Conservation (phyloP, 1,140 invertebrate genomes). For the Aphidius ervi region DNA sequence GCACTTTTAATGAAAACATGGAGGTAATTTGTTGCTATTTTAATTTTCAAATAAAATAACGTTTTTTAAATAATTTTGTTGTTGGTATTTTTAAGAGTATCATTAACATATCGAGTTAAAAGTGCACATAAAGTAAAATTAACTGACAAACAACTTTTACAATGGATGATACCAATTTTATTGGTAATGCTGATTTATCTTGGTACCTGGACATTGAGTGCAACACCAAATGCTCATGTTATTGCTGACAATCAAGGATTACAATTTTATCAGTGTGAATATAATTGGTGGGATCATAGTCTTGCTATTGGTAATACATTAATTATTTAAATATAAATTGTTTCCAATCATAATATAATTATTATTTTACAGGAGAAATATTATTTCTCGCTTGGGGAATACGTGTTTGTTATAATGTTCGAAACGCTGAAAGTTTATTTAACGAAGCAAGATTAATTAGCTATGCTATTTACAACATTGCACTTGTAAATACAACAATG, state of each 20-base stretch:
- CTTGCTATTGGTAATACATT: conserved; percentile 81
- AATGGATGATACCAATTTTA: conserved; percentile 87
- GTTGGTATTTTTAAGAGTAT: conserved; percentile 62
- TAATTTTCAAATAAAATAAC: background rate
- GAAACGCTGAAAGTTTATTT: conserved; percentile 87
- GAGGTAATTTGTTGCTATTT: conserved; percentile 53
- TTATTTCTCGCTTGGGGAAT: conserved; percentile 87
- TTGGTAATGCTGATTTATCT: conserved; percentile 85
- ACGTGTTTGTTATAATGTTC: conserved; percentile 82
- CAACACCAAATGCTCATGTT: conserved; percentile 70
- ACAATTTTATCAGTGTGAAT: conserved; percentile 84
- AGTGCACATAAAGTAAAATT: conserved; percentile 88
- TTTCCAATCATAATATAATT: too few species aligned
- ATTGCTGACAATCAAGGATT: conserved; percentile 70
- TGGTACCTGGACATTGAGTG: conserved; percentile 82
- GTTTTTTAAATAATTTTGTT: background rate
- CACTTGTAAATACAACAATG: conserved; percentile 85
- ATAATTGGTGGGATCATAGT: conserved; percentile 91
- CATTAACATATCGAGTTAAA: conserved; percentile 89
- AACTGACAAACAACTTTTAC: conserved; percentile 84
- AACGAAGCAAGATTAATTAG: conserved; percentile 89
- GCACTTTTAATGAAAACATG: conserved; percentile 90
- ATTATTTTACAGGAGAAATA: conserved; percentile 68
- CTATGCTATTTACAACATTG: conserved; percentile 91
- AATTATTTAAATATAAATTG: too few species aligned